phyloP scores from a whole-genome alignment of 2,113 vertebrate genomes.

The Stomatorhinus ivindoensis region DNA sequence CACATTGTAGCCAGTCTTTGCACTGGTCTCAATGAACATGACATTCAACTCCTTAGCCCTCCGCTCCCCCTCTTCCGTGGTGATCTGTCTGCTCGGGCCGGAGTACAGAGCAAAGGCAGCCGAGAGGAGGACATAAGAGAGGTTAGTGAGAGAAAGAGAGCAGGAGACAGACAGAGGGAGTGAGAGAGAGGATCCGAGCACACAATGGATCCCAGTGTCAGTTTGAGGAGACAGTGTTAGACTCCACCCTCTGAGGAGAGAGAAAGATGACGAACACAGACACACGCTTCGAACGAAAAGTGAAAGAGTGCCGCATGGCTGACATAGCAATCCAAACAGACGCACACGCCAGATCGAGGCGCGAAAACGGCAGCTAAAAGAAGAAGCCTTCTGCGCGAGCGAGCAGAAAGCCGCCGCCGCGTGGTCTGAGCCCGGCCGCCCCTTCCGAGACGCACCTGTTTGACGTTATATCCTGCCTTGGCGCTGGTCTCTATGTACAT shows the following conservation, averaged over 20 bases:
- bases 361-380: not conserved
- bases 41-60: conserved; percentile 94
- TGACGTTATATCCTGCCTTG: conserved; percentile 69
- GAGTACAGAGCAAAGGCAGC: conserved; percentile 38
- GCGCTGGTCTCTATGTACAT: conserved; percentile 74
- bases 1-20: conserved; percentile 93
- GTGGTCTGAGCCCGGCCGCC: not conserved
- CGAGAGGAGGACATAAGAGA: conserved; percentile 38
- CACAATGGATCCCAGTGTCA: conserved; percentile 5
- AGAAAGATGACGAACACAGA: not conserved
- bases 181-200: conserved; percentile 29
- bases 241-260: not conserved
- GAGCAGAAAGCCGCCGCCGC: not conserved
- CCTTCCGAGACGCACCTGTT: conserved; percentile 63
- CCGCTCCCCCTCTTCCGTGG: conserved; percentile 89
- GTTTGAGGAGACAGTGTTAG: not conserved
- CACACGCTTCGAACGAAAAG: not conserved
- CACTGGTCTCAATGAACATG: conserved; percentile 96
- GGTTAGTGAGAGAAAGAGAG: conserved; percentile 24
- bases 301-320: not conserved
- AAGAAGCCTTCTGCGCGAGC: not conserved
- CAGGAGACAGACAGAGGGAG: not conserved
- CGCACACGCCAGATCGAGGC: not conserved
- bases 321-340: not conserved
- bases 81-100: conserved; percentile 79